Base-by-base conservation (phyloP, 2,888 invertebrate species). In the Graphium colonna region DNA sequence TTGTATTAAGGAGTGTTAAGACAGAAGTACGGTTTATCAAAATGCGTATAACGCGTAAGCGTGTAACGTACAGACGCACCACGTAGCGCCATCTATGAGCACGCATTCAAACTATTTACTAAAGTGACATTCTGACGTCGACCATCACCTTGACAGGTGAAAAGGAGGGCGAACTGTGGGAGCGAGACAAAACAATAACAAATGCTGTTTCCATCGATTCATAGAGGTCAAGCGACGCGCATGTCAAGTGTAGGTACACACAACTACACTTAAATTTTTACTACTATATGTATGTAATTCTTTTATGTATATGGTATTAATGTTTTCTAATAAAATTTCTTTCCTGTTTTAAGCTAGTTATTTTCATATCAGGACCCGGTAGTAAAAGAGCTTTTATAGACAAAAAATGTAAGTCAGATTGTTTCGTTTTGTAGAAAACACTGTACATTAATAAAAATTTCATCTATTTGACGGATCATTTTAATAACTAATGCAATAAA, bases 161-260 rank as follows among this genome's bases (percentile, higher is more conserved):
- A 67, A 78, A 50, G 56, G 57, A 59, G 49, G 52, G 55, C 60
- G 58, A 45, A 21, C 61, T 41, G 79, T 61, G 63, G 18, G 71
- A 84, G 48, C 26, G 77, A 67, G 78, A 84, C 40, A 65, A 65
- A 80, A 81, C 79, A 87, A 85, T 68, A 89, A 88, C 88, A 88
- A 81, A 78, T 68, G 59, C 60, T 51, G 72, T 70, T 69, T 63
- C 71, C 83, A 89, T 89, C 87, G 88, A 89, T 89, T 88, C 75
- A 21, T 5, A 73, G 77, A 79, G 82, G 79, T 80, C 79, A 79
- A 64, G 62, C 58, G 61, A 68, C 71, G 79, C 82, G 87, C 88
- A 88, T 85, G 86, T 78, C 86, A 82, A 81, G 73, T 79, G 73
- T 73, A 48, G 33, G 47, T 49, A 51, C 47, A 53, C 45, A 50